phyloP scores from a whole-genome alignment of 2,797 vertebrate species.

The Sarcophilus harrisii region DNA sequence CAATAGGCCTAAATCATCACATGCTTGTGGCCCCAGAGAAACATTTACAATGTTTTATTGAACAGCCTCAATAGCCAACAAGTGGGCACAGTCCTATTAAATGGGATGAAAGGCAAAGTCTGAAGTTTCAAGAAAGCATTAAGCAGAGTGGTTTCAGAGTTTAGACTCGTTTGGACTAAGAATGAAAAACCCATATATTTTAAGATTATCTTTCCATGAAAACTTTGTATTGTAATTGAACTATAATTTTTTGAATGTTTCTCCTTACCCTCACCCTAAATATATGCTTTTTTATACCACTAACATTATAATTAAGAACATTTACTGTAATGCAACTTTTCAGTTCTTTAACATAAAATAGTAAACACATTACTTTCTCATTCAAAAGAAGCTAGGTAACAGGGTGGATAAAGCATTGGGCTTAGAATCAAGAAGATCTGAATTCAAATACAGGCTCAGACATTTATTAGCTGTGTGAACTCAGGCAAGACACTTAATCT shows the following conservation, averaged over 20 bases:
- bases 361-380: background rate
- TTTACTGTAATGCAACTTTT: too few species aligned
- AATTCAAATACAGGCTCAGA: too few species aligned
- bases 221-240: slow-evolving; percentile 54
- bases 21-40: slow-evolving; percentile 90
- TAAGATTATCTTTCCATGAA: slow-evolving; percentile 55
- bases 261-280: too few species aligned
- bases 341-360: too few species aligned
- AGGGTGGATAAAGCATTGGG: too few species aligned
- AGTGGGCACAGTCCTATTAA: slow-evolving; percentile 88
- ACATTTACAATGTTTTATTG: slow-evolving; percentile 82
- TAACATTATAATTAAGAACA: too few species aligned
- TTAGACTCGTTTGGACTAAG: slow-evolving; percentile 45
- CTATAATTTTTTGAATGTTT: slow-evolving; percentile 43
- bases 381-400: background rate
- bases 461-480: too few species aligned
- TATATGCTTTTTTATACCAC: too few species aligned
- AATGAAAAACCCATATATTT: slow-evolving; percentile 46
- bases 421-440: too few species aligned
- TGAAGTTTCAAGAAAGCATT: slow-evolving; percentile 72
- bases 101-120: slow-evolving; percentile 78
- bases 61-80: slow-evolving; percentile 89
- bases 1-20: background rate
- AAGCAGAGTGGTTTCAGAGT: slow-evolving; percentile 23
- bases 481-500: too few species aligned